phyloP scores from a whole-genome alignment of 2,888 invertebrate genomes.

The Meliscaeva auricollis region DNA sequence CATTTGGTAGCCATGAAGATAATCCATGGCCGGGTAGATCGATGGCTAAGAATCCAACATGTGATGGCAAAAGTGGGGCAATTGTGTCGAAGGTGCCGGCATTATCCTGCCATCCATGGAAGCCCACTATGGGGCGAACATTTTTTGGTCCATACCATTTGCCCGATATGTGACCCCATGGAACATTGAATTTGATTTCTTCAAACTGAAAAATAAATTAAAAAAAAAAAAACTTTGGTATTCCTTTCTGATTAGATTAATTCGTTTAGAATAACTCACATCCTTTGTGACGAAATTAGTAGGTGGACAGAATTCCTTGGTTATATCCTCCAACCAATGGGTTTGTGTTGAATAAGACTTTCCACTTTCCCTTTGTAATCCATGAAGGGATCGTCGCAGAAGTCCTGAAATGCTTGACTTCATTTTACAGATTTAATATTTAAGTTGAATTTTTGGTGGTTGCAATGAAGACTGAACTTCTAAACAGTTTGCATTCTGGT shows the following conservation, averaged over 20 bases:
- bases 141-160: constrained; percentile 89
- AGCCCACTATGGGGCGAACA: constrained; percentile 87
- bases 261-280: not conserved
- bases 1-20: constrained; percentile 88
- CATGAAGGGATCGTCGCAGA: constrained; percentile 38
- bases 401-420: constrained; percentile 35
- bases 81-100: constrained; percentile 89
- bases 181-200: constrained; percentile 88
- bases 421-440: not conserved
- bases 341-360: constrained; percentile 33
- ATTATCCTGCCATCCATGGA: constrained; percentile 93
- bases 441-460: not conserved
- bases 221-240: not conserved
- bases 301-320: not conserved
- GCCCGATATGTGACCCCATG: constrained; percentile 89
- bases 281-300: constrained; percentile 12
- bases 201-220: constrained; percentile 83
- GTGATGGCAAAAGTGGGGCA: constrained; percentile 86
- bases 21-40: constrained; percentile 90
- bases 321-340: not conserved
- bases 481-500: not conserved
- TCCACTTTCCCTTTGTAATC: constrained; percentile 27
- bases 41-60: constrained; percentile 86
- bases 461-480: constrained; percentile 2
- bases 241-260: not conserved